Conservation (phyloP, 2,113 vertebrate genomes). For the Zapus hudsonius region DNA sequence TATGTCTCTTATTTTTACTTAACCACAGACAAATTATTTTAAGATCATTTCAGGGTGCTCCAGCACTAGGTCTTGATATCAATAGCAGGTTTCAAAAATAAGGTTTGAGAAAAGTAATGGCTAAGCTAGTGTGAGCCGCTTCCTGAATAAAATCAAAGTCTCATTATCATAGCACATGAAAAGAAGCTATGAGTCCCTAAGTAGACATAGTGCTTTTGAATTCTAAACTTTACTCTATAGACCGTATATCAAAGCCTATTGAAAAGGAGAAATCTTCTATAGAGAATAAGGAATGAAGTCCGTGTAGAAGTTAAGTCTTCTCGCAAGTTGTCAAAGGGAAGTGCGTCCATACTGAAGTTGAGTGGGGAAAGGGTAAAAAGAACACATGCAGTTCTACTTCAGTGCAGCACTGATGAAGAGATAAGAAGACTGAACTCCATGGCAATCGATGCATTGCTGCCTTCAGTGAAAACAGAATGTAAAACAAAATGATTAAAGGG, state of each 20-base stretch:
- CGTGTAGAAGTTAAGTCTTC: conserved; percentile 79
- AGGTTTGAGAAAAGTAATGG: conserved; percentile 73
- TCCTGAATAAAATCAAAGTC: conserved; percentile 77
- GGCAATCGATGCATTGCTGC: not conserved
- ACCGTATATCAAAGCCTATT: conserved; percentile 68
- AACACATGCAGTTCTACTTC: not conserved
- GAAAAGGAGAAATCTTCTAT: conserved; percentile 76
- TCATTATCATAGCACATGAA: conserved; percentile 73
- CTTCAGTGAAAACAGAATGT: conserved; percentile 36
- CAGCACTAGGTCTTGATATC: conserved; percentile 59
- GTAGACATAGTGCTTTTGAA: conserved; percentile 71
- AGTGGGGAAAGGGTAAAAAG: conserved; percentile 65
- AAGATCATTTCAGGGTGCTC: conserved; percentile 71
- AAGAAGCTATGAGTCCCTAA: conserved; percentile 62
- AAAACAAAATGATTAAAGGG: conserved; percentile 8
- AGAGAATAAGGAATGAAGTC: conserved; percentile 81
- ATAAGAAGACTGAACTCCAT: not conserved
- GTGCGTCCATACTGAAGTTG: conserved; percentile 63
- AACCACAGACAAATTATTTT: conserved; percentile 64
- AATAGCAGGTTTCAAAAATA: conserved; percentile 76
- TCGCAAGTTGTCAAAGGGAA: conserved; percentile 83
- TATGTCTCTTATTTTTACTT: conserved; percentile 75
- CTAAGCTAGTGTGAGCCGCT: conserved; percentile 62
- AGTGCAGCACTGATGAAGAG: conserved; percentile 22
- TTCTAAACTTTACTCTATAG: conserved; percentile 79